Percentiles rank a stretch among this genome's conserved stretches.
Conservation (phyloP, 2,797 vertebrate genomes). For the Pipistrellus nathusii region DNA sequence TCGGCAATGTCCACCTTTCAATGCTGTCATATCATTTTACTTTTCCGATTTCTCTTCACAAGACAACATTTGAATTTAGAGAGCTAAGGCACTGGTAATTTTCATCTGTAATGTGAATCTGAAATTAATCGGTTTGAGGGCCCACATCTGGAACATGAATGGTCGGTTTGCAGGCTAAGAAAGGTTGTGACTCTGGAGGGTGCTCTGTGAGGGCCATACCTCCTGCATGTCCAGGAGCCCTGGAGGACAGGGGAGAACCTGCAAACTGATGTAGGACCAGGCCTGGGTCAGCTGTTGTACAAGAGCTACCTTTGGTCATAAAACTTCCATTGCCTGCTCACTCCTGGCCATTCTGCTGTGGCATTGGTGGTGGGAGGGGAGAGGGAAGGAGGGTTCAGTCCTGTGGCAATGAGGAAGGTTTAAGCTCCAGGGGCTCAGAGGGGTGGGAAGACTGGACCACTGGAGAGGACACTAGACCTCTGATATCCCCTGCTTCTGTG, state of each 20-base stretch:
- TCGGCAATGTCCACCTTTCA: neutral
- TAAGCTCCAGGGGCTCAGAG: neutral
- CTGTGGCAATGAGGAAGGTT: too few species aligned
- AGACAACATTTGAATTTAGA: neutral
- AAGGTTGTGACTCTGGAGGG: neutral
- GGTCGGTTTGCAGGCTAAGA: neutral
- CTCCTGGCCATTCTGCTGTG: rapidly evolving
- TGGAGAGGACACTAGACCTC: neutral
- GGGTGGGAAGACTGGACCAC: neutral
- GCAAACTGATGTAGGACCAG: rapidly evolving
- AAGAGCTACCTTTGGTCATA: neutral
- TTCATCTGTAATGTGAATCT: neutral
- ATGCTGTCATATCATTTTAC: neutral
- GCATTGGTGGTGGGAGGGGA: too few species aligned
- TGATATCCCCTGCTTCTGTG: neutral
- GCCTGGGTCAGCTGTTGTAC: neutral
- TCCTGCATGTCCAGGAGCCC: neutral
- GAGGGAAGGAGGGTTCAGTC: neutral
- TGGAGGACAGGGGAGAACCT: rapidly evolving
- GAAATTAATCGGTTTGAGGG: neutral
- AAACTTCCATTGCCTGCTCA: neutral
- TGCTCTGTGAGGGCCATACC: too few species aligned
- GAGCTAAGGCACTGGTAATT: neutral
- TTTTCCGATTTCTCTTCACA: neutral
- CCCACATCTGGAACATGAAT: neutral